Percentiles rank a stretch among this genome's conserved stretches.
Conservation (phyloP, 2,888 invertebrate genomes). For the Sphaerolaimus hirsutus region DNA sequence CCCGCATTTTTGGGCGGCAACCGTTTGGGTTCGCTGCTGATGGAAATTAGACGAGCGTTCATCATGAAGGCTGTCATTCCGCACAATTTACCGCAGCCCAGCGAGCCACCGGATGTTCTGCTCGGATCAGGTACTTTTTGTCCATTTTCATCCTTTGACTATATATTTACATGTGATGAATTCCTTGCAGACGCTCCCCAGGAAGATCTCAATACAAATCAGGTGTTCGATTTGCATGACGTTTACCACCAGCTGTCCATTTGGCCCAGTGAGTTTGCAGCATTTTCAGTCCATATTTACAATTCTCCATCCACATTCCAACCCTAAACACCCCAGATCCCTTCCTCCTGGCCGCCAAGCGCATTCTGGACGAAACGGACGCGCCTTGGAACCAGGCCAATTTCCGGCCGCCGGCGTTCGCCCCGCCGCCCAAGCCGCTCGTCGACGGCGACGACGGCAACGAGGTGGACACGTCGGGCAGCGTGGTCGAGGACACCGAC, state of each 20-base stretch:
- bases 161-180: constrained; percentile 14
- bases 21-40: constrained; percentile 19
- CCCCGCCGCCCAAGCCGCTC: neutral
- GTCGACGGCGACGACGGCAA: neutral
- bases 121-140: constrained; percentile 2
- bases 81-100: constrained; percentile 16
- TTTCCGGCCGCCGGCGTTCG: neutral
- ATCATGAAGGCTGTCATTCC: constrained; percentile 16
- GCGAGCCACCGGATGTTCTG: constrained; percentile 4
- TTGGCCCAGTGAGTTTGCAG: constrained; percentile 16
- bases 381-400: constrained; percentile 2
- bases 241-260: constrained; percentile 13
- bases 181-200: constrained; percentile 16
- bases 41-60: constrained; percentile 22
- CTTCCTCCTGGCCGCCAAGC: constrained; percentile 13
- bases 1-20: constrained; percentile 23
- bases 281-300: too few species aligned
- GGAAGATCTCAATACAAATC: constrained; percentile 16
- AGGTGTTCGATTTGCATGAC: constrained; percentile 14
- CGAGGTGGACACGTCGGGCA: neutral
- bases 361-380: constrained; percentile 8
- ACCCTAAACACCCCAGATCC: constrained; percentile 10
- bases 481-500: neutral
- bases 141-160: neutral
- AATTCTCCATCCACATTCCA: neutral